Conservation (phyloP, 2,113 vertebrate genomes). For the Stomatorhinus ivindoensis region DNA sequence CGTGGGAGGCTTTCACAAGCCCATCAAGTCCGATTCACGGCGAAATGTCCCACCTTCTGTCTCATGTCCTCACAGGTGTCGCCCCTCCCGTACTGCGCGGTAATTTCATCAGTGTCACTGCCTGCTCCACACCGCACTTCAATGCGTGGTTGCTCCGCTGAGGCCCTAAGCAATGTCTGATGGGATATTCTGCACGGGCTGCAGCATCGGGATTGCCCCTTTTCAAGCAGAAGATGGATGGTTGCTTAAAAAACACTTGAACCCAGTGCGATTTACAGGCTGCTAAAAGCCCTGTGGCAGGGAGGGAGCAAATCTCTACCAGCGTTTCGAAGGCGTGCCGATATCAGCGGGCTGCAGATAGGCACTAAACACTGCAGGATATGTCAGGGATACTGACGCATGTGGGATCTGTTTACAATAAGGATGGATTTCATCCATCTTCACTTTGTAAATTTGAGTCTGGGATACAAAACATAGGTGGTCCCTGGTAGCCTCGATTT, state of each 20-base stretch:
- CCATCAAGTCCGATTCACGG: not conserved
- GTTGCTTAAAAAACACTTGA: not conserved
- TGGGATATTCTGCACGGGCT: not conserved
- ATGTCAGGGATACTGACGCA: not conserved
- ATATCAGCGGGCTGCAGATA: not conserved
- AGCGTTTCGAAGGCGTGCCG: not conserved
- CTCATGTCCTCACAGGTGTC: not conserved
- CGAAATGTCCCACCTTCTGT: not conserved
- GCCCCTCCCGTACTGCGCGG: not conserved
- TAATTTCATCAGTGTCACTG: not conserved
- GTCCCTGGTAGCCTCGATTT: not conserved
- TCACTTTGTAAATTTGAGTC: not conserved
- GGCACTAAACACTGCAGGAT: not conserved
- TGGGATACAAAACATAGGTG: not conserved
- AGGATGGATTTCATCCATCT: not conserved
- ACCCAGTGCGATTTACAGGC: not conserved
- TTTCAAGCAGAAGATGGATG: not conserved
- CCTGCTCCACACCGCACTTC: not conserved
- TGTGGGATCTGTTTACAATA: not conserved
- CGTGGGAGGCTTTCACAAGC: not conserved
- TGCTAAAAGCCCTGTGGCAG: not conserved
- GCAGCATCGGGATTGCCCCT: not conserved
- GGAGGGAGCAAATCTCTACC: not conserved
- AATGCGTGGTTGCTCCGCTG: not conserved
- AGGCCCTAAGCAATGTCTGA: not conserved